Base-by-base conservation (phyloP, 2,888 invertebrate genomes). In the Leptopilina myrica region DNA sequence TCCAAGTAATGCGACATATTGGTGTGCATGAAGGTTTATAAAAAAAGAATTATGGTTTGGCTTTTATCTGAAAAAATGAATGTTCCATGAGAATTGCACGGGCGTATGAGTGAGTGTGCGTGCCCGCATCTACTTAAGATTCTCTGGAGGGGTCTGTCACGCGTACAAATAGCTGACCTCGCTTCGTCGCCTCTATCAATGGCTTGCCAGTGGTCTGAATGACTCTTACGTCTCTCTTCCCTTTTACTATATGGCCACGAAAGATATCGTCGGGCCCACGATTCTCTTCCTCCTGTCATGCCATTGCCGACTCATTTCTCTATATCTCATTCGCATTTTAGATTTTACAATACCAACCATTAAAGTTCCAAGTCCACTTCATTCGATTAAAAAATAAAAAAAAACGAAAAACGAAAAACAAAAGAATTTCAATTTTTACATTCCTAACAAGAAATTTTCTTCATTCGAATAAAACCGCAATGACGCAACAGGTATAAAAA, bases 111-210 rank as follows among this genome's bases (percentile, higher is more conserved):
- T 80, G 79, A 65, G 80, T 79, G 81, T 80, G 78, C 83, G 81
- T 85, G 82, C 81, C 79, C 81, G 81, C 81, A 82, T 82, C 83
- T 69, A 80, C 83, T 83, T 81, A 85, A 87, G 87, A 89, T 89
- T 91, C 90, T 85, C 87, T 86, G 88, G 87, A 90, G 89, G 87
- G 87, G 87, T 88, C 90, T 89, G 90, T 91, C 90, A 91, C 90
- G 90, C 89, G 88, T 90, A 90, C 91, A 90, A 91, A 91, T 91
- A 91, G 90, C 90, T 90, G 91, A 91, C 91, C 91, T 91, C 91
- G 89, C 88, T 87, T 88, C 85, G 87, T 87, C 89, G 89, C 87
- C 87, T 90, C 88, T 90, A 89, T 90, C 90, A 90, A 90, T 90
- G 90, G 88, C 87, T 88, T 85, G 86, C 84, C 86, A 85, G 84